Evolutionary conservation across 2,113 vertebrate genomes (phyloP), one percentile per base, ranked within the genome.

Genomic region (Varanus komodoensis): DNA sequence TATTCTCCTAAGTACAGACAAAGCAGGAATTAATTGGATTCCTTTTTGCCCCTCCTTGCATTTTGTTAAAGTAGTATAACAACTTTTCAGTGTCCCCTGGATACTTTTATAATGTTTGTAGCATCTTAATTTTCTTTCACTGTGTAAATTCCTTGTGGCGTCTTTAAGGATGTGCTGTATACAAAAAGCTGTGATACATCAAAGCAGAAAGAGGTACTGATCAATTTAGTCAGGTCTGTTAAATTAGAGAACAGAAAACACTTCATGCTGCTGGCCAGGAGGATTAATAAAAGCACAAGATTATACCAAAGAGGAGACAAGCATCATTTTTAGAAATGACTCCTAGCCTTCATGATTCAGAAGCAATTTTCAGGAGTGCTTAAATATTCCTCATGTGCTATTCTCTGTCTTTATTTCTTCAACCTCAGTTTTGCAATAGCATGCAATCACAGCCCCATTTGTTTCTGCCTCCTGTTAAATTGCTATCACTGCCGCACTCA

Each of bases 61-160:
- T 92, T 93, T 75, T 77, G 52, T 90, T 89, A 69, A 93, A 91
- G 88, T 92, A 91, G 29, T 91, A 14, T 19, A 88, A 38, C 82
- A 89, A 89, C 81, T 79, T 92, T 94, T 82, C 87, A 85, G 11
- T 85, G 7, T 87, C 29, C 83, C 89, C 57, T 67, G 86, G 81
- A 86, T 57, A 85, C 68, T 88, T 81, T 27, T 82, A n/a, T 73
- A 77, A 80, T 77, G 79, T 90, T 93, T 95, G 88, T 75, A 93
- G 89, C 85, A 89, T 87, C 80, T 91, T 94, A 89, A 90, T 95
- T 93, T 94, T 89, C 79, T 92, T 95, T 86, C 74, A 68, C 86
- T 92, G 52, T 89, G 25, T 87, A 69, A 69, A 86, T 90, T 95
- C 92, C 78, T 15, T 81, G 29, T 79, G 89, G 89, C 89, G 81